Conservation (phyloP, 2,797 vertebrate species). For the Phataginus tricuspis region DNA sequence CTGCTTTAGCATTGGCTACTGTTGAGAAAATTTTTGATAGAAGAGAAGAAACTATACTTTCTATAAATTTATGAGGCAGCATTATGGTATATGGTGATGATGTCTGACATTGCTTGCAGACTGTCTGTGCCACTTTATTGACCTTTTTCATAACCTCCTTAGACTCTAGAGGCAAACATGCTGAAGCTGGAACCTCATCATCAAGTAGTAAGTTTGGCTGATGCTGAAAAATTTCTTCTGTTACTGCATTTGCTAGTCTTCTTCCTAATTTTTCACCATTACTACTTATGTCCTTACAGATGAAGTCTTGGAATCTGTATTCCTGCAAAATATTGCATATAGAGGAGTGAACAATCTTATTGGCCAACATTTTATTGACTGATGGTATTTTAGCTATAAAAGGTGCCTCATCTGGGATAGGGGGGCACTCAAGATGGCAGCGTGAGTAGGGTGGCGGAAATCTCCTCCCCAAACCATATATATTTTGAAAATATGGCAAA, state of each 20-base stretch:
- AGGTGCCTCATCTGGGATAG: not conserved
- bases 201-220: not conserved
- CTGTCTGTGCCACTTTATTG: not conserved
- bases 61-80: conserved; percentile 48
- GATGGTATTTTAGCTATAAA: not conserved
- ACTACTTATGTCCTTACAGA: conserved; percentile 35
- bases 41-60: conserved; percentile 57
- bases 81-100: conserved; percentile 20
- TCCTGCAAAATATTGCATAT: conserved; percentile 47
- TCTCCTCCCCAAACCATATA: no score
- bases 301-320: not conserved
- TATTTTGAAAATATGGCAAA: no score
- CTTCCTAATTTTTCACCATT: conserved; percentile 27
- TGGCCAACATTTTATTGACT: not conserved
- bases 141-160: conserved; percentile 20
- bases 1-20: not conserved
- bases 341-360: conserved; percentile 32
- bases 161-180: conserved; percentile 31
- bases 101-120: conserved; percentile 15
- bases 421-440: no score
- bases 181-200: not conserved
- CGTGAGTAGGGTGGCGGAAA: no score
- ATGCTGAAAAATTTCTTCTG: conserved; percentile 43
- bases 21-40: conserved; percentile 56
- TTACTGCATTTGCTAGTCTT: conserved; percentile 22